A percentile compares a stretch with the other conserved stretches of the same genome.
Evolutionary conservation across 2,888 invertebrate species (phyloP).

Genomic region (Lapara coniferarum): DNA sequence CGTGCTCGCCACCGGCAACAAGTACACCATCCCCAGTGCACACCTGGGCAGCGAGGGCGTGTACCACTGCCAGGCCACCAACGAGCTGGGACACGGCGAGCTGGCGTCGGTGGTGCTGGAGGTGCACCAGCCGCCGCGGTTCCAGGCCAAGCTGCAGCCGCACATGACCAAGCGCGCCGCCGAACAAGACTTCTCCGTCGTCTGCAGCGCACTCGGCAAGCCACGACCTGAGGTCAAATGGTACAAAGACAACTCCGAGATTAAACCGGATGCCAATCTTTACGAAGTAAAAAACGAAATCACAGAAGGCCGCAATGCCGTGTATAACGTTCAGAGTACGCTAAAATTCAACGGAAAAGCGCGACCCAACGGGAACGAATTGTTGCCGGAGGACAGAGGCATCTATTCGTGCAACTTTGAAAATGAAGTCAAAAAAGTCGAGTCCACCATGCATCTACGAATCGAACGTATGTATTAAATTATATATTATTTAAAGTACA

Average conservation of each 20-base stretch:
- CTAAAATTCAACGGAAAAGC: constrained; percentile 91
- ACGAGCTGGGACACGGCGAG: constrained; percentile 94
- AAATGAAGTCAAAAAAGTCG: constrained; percentile 94
- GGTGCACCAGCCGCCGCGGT: constrained; percentile 94
- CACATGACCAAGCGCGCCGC: constrained; percentile 91
- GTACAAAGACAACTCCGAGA: constrained; percentile 93
- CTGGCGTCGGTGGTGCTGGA: constrained; percentile 92
- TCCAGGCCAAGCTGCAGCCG: constrained; percentile 91
- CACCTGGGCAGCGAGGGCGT: constrained; percentile 93
- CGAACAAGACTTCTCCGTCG: constrained; percentile 90
- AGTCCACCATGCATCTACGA: constrained; percentile 94
- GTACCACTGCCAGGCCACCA: constrained; percentile 95
- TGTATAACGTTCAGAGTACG: constrained; percentile 92
- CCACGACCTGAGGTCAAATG: constrained; percentile 93
- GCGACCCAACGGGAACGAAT: constrained; percentile 89
- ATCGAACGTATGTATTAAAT: constrained; percentile 90
- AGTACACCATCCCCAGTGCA: constrained; percentile 93
- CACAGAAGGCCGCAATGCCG: constrained; percentile 90
- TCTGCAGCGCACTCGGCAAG: constrained; percentile 94
- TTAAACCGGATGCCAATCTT: constrained; percentile 89
- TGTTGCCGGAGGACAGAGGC: constrained; percentile 93
- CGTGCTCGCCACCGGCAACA: constrained; percentile 90
- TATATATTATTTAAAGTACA: not conserved
- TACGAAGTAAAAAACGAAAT: constrained; percentile 92
- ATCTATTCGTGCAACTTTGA: constrained; percentile 94